Conservation (phyloP, 2,113 vertebrate species). For the Heliornis fulica region DNA sequence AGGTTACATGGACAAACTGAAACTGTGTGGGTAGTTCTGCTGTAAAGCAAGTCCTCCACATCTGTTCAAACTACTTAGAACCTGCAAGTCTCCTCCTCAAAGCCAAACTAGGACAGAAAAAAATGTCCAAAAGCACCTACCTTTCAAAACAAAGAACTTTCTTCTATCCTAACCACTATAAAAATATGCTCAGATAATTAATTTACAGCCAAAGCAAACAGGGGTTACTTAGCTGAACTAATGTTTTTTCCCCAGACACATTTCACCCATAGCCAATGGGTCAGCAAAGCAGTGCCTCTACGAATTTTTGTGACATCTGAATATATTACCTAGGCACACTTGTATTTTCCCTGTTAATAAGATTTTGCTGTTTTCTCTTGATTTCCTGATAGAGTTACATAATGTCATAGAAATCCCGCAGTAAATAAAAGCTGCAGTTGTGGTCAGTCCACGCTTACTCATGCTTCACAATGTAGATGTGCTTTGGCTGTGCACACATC, state of each 20-base stretch:
- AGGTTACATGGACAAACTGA: neutral
- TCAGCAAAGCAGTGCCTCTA: neutral
- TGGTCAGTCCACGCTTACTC: neutral
- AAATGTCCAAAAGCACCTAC: neutral
- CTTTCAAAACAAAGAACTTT: neutral
- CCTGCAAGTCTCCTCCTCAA: neutral
- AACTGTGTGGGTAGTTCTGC: neutral
- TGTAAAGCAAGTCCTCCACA: neutral
- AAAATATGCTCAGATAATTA: neutral
- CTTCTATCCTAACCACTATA: neutral
- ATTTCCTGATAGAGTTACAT: neutral
- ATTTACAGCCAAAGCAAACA: neutral
- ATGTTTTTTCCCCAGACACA: neutral
- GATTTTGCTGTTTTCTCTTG: neutral
- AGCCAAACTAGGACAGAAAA: neutral
- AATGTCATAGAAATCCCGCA: neutral
- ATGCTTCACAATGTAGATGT: fast-evolving
- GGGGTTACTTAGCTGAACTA: neutral
- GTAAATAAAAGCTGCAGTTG: neutral
- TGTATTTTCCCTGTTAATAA: neutral
- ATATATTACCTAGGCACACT: neutral
- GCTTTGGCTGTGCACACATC: neutral
- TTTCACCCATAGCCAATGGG: neutral
- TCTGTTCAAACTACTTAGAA: neutral
- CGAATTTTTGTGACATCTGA: neutral